These are phyloP conservation scores for Hemiscyllium ocellatum DNA, from an alignment of 2,113 vertebrate species.

Conservation along the genomic window DNA sequence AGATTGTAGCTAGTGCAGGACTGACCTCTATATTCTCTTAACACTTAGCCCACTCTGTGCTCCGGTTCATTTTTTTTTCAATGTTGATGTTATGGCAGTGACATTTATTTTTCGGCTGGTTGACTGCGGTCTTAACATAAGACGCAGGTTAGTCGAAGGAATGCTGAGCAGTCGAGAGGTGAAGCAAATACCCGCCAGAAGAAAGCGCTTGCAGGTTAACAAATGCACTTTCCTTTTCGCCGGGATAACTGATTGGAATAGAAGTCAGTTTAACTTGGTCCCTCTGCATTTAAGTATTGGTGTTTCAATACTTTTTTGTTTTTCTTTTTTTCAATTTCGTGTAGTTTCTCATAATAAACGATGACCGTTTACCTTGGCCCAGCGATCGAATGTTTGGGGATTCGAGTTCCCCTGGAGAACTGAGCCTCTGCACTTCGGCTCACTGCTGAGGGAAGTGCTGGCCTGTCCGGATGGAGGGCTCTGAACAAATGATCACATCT, in stretches of 20 bases:
- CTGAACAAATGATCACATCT: neutral
- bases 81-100: neutral
- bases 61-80: neutral
- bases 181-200: neutral
- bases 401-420: neutral
- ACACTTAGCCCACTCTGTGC: no score
- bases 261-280: neutral
- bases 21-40: neutral
- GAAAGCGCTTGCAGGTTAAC: neutral
- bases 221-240: neutral
- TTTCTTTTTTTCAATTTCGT: neutral
- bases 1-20: neutral
- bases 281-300: neutral
- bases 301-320: neutral
- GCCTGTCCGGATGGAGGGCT: neutral
- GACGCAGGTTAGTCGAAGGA: neutral
- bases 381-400: neutral
- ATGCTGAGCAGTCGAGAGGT: neutral
- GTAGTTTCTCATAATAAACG: neutral
- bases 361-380: neutral
- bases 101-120: neutral
- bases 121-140: neutral
- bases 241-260: neutral
- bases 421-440: neutral
- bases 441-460: neutral